phyloP scores from a whole-genome alignment of 2,888 invertebrate genomes.

The Drosophila buzzatii region DNA sequence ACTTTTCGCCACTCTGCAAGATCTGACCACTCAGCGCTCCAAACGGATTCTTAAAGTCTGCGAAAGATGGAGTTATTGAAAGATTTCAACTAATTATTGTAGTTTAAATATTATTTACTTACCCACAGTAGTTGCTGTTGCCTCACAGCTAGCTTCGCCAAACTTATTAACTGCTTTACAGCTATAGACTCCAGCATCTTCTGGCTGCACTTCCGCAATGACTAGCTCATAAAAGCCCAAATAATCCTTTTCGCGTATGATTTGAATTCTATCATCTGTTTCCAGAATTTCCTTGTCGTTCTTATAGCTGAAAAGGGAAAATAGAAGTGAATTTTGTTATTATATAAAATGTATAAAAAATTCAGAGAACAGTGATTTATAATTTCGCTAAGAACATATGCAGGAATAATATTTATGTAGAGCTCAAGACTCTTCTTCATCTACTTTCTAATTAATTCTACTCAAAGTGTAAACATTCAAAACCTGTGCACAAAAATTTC shows the following conservation, averaged over 20 bases:
- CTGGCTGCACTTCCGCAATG: conserved; percentile 91
- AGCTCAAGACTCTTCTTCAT: not conserved
- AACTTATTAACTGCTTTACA: conserved; percentile 93
- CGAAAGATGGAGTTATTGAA: conserved; percentile 25
- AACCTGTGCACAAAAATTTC: not conserved
- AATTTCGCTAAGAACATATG: not conserved
- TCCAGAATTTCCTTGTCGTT: conserved; percentile 90
- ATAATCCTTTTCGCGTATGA: conserved; percentile 91
- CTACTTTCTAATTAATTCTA: not conserved
- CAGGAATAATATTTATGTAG: not conserved
- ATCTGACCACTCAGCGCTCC: conserved; percentile 90
- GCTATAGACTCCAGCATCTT: conserved; percentile 93
- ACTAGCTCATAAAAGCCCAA: conserved; percentile 95
- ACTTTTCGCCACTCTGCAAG: conserved; percentile 90
- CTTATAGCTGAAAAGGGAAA: conserved; percentile 89
- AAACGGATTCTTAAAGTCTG: conserved; percentile 93
- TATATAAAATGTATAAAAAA: not conserved
- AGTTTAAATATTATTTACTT: conserved; percentile 54
- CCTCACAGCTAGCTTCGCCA: conserved; percentile 91
- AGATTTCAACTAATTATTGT: not conserved
- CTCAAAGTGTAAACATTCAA: not conserved
- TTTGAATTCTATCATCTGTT: conserved; percentile 89
- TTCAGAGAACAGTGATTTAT: no score
- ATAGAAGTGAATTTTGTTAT: not conserved
- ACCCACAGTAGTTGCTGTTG: conserved; percentile 92